Evolutionary conservation across 37 sponge, comb jelly and placozoan genomes (phyloP), one percentile per base, ranked within the genome.

Genomic region (Oscarella lobularis): DNA sequence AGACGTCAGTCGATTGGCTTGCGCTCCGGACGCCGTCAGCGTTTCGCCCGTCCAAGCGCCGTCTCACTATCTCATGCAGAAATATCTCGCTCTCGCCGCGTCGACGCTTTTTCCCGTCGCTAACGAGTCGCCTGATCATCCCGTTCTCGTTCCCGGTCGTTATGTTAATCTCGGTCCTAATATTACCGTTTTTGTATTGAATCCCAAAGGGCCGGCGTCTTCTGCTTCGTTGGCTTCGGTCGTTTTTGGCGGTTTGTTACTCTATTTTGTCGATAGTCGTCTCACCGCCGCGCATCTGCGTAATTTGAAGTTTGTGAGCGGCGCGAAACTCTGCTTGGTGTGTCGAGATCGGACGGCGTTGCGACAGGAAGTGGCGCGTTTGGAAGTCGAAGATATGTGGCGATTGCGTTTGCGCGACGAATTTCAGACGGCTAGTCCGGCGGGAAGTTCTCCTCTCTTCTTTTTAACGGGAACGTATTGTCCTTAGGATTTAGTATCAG

Each of bases 311-410:
- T 95, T 95, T 74, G 87, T 83, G 9, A 35, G 67, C 3, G 96
- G 96, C 31, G 92, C 92, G 2, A 76, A 79, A 4, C 78, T 95
- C 35, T 91, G 91, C 41, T 73, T 95, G 40, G 85, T 95, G 37
- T 85, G 89, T 0, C 33, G 80, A 81, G 86, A 90, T 81, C 87
- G 92, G 67, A 83, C 82, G 76, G 70, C 78, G 2, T 77, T 95
- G 75, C 85, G 92, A 4, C 81, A 89, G 68, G 96, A 95, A 36
- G 84, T 91, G 65, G 86, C 89, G 6, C 54, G 96, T n/a, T 66
- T 95, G 33, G 92, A 95, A 71, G 81, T 95, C 0, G 96, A 95
- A 38, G 92, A 95, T 29, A 72, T 39, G 38, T 95, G 96, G 96
- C 84, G 88, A 75, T 95, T 91, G 66, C 75, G 90, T 35, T 66